Percentiles rank a stretch among this genome's conserved stretches.
Evolutionary conservation across 1,140 invertebrate species (phyloP).

Genomic region (Drosophila arawakana): DNA sequence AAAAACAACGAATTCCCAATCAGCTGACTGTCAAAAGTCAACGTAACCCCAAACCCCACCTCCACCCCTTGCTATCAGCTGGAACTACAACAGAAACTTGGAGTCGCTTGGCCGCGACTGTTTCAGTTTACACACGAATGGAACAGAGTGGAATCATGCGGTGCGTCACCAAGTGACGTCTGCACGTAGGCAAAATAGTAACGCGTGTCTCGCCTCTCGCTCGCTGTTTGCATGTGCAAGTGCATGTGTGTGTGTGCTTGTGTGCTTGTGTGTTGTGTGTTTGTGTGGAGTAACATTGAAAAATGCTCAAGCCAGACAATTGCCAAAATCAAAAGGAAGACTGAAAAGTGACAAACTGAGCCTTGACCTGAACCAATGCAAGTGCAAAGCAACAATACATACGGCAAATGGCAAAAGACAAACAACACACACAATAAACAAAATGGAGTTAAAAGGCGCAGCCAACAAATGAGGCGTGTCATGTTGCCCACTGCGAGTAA

Average conservation of each 20-base stretch:
- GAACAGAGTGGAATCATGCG: constrained; percentile 59
- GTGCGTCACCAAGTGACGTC: constrained; percentile 75
- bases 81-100: constrained; percentile 19
- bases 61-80: constrained; percentile 34
- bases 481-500: constrained; percentile 30
- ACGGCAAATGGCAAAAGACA: constrained; percentile 2
- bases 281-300: constrained; percentile 57
- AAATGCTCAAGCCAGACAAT: constrained; percentile 43
- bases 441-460: constrained; percentile 9
- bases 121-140: constrained; percentile 46
- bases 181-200: constrained; percentile 60
- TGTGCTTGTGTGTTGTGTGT: constrained; percentile 10
- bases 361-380: constrained; percentile 64
- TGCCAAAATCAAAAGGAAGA: constrained; percentile 29
- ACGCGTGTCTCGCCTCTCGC: constrained; percentile 20
- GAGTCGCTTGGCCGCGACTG: constrained; percentile 26
- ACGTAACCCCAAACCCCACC: constrained; percentile 2
- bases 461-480: neutral
- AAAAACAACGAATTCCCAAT: constrained; percentile 23
- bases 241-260: constrained; percentile 11
- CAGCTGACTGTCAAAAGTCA: constrained; percentile 70
- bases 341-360: constrained; percentile 36
- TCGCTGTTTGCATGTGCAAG: constrained; percentile 3
- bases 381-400: constrained; percentile 30
- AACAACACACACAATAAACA: constrained; percentile 6